A percentile compares a stretch with the other conserved stretches of the same genome.
phyloP scores from a whole-genome alignment of 2,797 vertebrate genomes.

The Pantherophis alleghaniensis region DNA sequence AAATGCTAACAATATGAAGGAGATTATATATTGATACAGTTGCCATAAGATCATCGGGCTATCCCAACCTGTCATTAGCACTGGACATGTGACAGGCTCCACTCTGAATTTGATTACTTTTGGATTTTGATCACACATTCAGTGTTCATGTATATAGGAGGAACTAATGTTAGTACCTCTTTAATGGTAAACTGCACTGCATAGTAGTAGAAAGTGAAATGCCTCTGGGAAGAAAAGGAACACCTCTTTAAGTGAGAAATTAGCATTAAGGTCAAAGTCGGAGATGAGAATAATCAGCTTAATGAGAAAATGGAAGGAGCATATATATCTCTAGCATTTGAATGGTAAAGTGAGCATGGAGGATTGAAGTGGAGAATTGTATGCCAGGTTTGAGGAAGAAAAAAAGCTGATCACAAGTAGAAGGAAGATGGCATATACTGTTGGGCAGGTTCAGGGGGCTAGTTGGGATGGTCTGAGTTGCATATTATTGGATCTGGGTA shows the following conservation, averaged over 20 bases:
- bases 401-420: not conserved
- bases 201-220: not conserved
- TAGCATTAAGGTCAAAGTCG: not conserved
- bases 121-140: not conserved
- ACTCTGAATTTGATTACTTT: not conserved
- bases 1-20: conserved; percentile 39
- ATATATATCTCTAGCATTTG: not conserved
- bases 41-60: conserved; percentile 14
- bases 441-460: not conserved
- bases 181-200: not conserved
- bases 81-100: not conserved
- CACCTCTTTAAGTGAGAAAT: not conserved
- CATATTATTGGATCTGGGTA: not conserved
- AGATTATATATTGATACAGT: not conserved
- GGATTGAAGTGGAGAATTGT: no score
- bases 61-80: not conserved
- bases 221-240: not conserved
- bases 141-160: not conserved
- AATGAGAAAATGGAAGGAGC: not conserved
- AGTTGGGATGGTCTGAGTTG: not conserved
- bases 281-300: not conserved
- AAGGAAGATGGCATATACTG: not conserved
- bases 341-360: not conserved
- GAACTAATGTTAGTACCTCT: not conserved
- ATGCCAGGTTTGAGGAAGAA: not conserved